Base-by-base conservation (phyloP, 2,888 invertebrate genomes). In the Epinotia demarniana region DNA sequence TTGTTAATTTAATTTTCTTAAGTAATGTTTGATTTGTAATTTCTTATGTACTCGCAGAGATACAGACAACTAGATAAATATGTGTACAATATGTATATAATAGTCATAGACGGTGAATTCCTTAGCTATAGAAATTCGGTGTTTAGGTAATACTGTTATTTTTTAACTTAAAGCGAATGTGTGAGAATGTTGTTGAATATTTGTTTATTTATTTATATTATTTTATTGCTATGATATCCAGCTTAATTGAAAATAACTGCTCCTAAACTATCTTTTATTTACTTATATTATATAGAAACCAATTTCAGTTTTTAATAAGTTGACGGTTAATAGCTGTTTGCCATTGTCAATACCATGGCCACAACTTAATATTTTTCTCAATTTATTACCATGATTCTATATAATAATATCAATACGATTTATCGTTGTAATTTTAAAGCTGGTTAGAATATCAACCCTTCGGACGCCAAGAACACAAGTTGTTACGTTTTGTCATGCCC, bases 61-160 rank as follows among this genome's bases (percentile, higher is more conserved):
- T 77, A 74, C 79, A 79, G 79, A 79, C 80, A 83, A 81, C 82
- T 86, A 84, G 83, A 75, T 79, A 82, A 86, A 85, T 84, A 85
- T 85, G 79, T 92, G 92, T 92, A 92, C 86, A 92, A 90, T 91
- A 84, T 92, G 92, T 92, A 92, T 89, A 92, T 91, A 91, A 85
- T 91, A 92, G 90, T 84, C 79, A 85, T 92, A 93, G 88, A 84
- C 72, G 72, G 78, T 84, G 86, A 84, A 85, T 83, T 85, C 85
- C 83, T 84, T 86, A 91, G 89, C 77, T 83, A 79, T 90, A 90
- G 88, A 79, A 81, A 81, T 78, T 84, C 81, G 81, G 87, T 87
- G 88, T 90, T 88, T 91, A 90, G 88, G 79, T 81, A 53, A 80
- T 81, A 86, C 86, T 85, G 85, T 89, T 89, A 85, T 83, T 87